Conservation (phyloP, 1,140 invertebrate species). For the Euura lappo region DNA sequence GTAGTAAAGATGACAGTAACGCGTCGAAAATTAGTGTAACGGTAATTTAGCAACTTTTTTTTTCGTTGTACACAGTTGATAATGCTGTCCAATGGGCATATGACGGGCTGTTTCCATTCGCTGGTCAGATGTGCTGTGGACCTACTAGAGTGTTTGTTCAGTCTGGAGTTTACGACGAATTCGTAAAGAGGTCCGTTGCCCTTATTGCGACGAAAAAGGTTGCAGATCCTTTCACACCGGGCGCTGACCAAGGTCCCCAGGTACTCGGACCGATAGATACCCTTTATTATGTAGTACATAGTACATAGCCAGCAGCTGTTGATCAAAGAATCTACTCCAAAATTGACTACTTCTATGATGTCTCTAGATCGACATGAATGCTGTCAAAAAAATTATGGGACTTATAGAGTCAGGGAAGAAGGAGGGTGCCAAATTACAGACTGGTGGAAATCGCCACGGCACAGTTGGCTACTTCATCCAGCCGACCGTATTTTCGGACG, state of each 20-base stretch:
- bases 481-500: constrained; percentile 83
- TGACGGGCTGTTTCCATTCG: constrained; percentile 69
- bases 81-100: constrained; percentile 65
- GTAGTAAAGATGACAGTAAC: constrained; percentile 5
- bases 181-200: constrained; percentile 65
- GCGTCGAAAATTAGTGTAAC: neutral
- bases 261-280: constrained; percentile 43
- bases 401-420: constrained; percentile 74
- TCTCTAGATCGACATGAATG: constrained; percentile 70
- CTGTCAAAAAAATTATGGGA: constrained; percentile 71
- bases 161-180: constrained; percentile 72
- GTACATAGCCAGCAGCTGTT: neutral
- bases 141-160: constrained; percentile 74
- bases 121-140: constrained; percentile 76
- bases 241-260: constrained; percentile 69
- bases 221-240: constrained; percentile 69
- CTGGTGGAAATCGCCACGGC: constrained; percentile 70
- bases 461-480: constrained; percentile 77
- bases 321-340: neutral
- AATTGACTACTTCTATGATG: constrained; percentile 7
- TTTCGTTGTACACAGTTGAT: constrained; percentile 59
- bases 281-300: neutral
- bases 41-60: constrained; percentile 12
- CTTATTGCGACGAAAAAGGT: constrained; percentile 63
- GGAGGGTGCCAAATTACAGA: constrained; percentile 75